Conservation (phyloP, 2,113 vertebrate species). For the Dinomys branickii region DNA sequence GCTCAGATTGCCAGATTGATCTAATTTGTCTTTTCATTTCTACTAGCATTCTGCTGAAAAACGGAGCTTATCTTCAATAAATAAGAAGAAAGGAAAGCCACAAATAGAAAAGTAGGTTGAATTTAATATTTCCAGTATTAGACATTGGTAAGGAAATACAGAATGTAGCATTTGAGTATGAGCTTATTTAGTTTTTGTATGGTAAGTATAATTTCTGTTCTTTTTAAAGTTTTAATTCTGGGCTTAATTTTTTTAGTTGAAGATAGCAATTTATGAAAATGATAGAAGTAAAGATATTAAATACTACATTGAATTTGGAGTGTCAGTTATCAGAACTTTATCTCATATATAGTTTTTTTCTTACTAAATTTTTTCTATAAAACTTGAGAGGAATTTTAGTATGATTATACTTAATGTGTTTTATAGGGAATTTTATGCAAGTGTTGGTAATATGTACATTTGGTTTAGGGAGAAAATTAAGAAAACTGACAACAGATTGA, state of each 20-base stretch:
- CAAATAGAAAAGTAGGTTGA: slow-evolving; percentile 89
- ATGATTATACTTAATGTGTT: slow-evolving; percentile 26
- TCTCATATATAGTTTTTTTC: not conserved
- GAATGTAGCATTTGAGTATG: not conserved
- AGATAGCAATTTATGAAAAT: not conserved
- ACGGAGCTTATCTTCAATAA: slow-evolving; percentile 82
- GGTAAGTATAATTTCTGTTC: not conserved
- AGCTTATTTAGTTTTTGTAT: not conserved
- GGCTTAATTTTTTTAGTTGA: not conserved
- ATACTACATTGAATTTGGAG: not conserved
- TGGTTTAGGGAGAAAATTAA: slow-evolving; percentile 86
- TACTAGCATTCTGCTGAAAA: slow-evolving; percentile 87
- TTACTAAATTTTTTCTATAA: not conserved
- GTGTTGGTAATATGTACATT: slow-evolving; percentile 45
- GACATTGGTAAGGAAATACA: slow-evolving; percentile 6
- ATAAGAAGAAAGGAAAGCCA: slow-evolving; percentile 89
- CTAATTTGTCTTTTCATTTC: slow-evolving; percentile 60
- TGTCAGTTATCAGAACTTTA: not conserved
- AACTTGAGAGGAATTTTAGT: not conserved
- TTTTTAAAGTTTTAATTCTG: slow-evolving; percentile 3
- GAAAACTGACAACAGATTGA: slow-evolving; percentile 85
- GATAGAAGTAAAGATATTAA: not conserved
- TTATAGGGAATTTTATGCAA: slow-evolving; percentile 41
- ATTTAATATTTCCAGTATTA: slow-evolving; percentile 33
- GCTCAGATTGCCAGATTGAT: no score